These are phyloP conservation scores for Megalops atlanticus DNA, from an alignment of 2,113 vertebrate genomes.

Conservation along the genomic window DNA sequence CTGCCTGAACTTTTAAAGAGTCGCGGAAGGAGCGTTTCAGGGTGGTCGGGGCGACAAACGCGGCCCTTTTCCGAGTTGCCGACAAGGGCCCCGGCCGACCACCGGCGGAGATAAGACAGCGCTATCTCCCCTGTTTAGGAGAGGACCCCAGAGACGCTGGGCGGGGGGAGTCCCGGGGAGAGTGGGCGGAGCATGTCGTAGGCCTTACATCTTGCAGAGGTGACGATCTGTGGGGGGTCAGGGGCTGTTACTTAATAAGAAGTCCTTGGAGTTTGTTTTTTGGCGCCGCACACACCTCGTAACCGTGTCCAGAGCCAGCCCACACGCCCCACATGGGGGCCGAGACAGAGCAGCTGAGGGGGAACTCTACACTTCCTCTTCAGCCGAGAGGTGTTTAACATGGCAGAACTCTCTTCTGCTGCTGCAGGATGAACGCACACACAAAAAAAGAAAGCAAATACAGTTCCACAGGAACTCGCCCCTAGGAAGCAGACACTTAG, in stretches of 20 bases:
- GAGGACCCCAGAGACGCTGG: slow-evolving; percentile 18
- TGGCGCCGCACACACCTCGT: neutral
- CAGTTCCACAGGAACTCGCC: no score
- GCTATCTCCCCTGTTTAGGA: slow-evolving; percentile 48
- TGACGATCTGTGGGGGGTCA: slow-evolving; percentile 43
- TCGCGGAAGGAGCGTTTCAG: slow-evolving; percentile 61
- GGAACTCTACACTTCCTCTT: no score
- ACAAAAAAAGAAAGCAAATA: no score
- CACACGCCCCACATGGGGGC: neutral
- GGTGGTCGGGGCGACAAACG: slow-evolving; percentile 39
- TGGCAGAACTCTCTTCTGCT: no score
- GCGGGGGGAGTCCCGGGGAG: slow-evolving; percentile 6
- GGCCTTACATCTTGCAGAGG: neutral
- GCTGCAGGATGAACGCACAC: no score
- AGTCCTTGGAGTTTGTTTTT: slow-evolving; percentile 59
- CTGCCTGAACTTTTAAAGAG: slow-evolving; percentile 74
- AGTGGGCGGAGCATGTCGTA: slow-evolving; percentile 14
- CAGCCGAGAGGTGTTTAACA: no score
- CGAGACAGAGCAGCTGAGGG: no score
- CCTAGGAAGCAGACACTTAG: no score
- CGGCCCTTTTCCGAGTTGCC: slow-evolving; percentile 33
- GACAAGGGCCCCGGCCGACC: slow-evolving; percentile 42
- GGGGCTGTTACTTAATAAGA: slow-evolving; percentile 65
- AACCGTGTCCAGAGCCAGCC: neutral
- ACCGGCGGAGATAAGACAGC: slow-evolving; percentile 50